These are phyloP conservation scores for Girardinichthys multiradiatus DNA, from an alignment of 2,113 vertebrate species.

Conservation along the genomic window DNA sequence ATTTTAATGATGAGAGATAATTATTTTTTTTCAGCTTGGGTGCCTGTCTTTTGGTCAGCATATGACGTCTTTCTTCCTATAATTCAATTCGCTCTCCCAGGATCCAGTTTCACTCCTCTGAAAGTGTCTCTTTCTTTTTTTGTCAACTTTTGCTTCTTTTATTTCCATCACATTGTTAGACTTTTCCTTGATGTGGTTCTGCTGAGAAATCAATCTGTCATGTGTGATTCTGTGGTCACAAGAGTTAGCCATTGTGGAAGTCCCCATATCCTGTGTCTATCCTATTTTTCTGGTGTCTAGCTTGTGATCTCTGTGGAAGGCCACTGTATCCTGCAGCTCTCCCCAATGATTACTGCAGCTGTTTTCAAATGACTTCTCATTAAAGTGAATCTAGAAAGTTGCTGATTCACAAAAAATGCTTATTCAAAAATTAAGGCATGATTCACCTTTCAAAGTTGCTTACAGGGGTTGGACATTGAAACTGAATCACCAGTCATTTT, in stretches of 20 bases:
- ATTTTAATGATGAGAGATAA: neutral
- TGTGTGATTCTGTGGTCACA: slow-evolving; percentile 52
- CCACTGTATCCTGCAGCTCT: slow-evolving; percentile 50
- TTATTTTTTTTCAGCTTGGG: slow-evolving; percentile 37
- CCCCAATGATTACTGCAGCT: slow-evolving; percentile 35
- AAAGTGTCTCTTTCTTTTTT: slow-evolving; percentile 6
- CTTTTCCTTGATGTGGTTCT: slow-evolving; percentile 53
- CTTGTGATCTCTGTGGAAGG: slow-evolving; percentile 43
- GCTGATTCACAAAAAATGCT: slow-evolving; percentile 30
- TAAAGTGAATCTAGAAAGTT: slow-evolving; percentile 22
- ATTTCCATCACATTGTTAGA: slow-evolving; percentile 10
- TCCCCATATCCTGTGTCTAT: slow-evolving; percentile 59
- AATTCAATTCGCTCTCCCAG: slow-evolving; percentile 28
- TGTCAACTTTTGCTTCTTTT: neutral
- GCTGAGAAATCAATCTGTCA: slow-evolving; percentile 55
- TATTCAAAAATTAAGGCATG: slow-evolving; percentile 56
- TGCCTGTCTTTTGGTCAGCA: slow-evolving; percentile 26
- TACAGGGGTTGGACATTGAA: no score
- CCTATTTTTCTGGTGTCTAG: slow-evolving; percentile 47
- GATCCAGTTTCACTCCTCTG: slow-evolving; percentile 26
- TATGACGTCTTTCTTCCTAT: slow-evolving; percentile 8
- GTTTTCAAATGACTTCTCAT: slow-evolving; percentile 45
- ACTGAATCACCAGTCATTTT: no score
- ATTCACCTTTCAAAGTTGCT: slow-evolving; percentile 23
- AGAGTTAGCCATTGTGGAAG: slow-evolving; percentile 39